These are phyloP conservation scores for Ciconia nigra DNA, from an alignment of 2,797 vertebrate genomes.

Conservation along the genomic window DNA sequence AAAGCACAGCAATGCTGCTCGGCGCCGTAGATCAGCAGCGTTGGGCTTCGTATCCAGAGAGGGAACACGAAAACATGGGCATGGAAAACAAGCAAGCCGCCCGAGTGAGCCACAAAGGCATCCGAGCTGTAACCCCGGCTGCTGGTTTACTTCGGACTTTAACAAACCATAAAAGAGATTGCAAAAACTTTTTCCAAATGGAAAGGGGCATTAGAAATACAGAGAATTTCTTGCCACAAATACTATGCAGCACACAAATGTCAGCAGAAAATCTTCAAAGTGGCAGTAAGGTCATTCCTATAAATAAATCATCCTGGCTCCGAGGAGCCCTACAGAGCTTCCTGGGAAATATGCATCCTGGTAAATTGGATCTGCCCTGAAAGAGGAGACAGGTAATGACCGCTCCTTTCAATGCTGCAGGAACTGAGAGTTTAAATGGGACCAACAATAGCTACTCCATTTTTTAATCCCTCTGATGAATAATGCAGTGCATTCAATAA, in stretches of 20 bases:
- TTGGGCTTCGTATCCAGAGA: neutral
- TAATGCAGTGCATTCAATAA: neutral
- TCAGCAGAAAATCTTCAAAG: conserved; percentile 39
- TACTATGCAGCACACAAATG: neutral
- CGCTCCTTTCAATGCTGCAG: neutral
- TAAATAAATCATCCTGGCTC: conserved; percentile 42
- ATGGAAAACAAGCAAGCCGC: neutral
- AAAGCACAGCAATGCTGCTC: neutral
- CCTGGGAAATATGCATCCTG: neutral
- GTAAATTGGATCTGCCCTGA: neutral
- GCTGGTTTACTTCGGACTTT: neutral
- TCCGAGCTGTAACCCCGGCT: neutral
- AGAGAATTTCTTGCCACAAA: neutral
- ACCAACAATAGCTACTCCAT: neutral
- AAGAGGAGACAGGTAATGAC: neutral
- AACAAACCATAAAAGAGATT: neutral
- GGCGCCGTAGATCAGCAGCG: accelerated
- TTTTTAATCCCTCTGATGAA: conserved; percentile 1
- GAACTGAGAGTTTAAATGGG: neutral
- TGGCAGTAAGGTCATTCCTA: conserved; percentile 18
- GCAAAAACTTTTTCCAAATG: neutral
- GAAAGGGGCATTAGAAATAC: neutral
- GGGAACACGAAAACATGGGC: neutral
- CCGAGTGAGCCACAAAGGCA: neutral
- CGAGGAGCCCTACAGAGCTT: neutral